Evolutionary conservation across 2,113 vertebrate species (phyloP).

Genomic region (Thalassarche chlororhynchos): DNA sequence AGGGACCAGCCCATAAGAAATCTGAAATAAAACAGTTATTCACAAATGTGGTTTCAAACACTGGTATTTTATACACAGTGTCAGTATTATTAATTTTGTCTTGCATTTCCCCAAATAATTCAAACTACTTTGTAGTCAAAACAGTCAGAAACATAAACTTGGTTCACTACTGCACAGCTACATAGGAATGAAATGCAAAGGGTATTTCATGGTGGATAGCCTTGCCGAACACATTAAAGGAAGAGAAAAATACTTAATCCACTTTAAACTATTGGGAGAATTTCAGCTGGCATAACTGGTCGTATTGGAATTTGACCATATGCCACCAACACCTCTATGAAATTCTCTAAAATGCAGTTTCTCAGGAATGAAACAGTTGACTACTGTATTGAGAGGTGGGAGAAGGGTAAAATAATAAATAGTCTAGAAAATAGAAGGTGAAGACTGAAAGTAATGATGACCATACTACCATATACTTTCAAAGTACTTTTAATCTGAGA

Average conservation of each 20-base stretch:
- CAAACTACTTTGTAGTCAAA: conserved; percentile 58
- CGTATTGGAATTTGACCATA: conserved; percentile 42
- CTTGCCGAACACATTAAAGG: not conserved
- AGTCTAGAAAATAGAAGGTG: not conserved
- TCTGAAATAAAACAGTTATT: conserved; percentile 64
- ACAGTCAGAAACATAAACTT: conserved; percentile 54
- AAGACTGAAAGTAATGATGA: not conserved
- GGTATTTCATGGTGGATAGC: conserved; percentile 9
- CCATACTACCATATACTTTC: not conserved
- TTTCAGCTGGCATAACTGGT: conserved; percentile 38
- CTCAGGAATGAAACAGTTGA: conserved; percentile 13
- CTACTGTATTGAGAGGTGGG: not conserved
- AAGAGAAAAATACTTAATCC: conserved; percentile 35
- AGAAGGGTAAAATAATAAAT: conserved; percentile 11
- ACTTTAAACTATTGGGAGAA: conserved; percentile 17
- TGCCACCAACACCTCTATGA: conserved; percentile 11
- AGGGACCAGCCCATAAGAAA: conserved; percentile 14
- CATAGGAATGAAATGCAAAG: conserved; percentile 6
- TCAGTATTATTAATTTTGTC: conserved; percentile 63
- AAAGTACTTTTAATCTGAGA: not conserved
- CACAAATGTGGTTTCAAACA: conserved; percentile 44
- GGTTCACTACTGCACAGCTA: not conserved
- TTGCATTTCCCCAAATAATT: conserved; percentile 52
- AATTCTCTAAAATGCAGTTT: conserved; percentile 7
- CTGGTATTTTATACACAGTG: conserved; percentile 60